Evolutionary conservation across 2,888 invertebrate species (phyloP).

Genomic region (Morpho achilles): DNA sequence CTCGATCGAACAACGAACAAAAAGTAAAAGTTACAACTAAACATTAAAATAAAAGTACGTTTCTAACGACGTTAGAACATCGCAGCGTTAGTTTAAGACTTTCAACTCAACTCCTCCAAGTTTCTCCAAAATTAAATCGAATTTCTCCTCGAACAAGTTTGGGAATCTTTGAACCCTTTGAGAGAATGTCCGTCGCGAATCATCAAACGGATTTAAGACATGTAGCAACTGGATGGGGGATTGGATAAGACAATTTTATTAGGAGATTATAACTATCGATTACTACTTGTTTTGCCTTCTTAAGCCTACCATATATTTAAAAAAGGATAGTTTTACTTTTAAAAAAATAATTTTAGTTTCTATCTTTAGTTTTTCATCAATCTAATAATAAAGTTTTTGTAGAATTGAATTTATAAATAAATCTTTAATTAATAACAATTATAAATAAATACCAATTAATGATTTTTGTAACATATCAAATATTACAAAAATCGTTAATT

Average conservation of each 20-base stretch:
- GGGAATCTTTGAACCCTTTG: constrained; percentile 55
- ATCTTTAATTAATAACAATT: too few species aligned
- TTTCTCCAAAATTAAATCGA: constrained; percentile 54
- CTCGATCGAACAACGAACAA: too few species aligned
- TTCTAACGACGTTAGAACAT: constrained; percentile 6
- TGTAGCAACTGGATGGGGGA: constrained; percentile 7
- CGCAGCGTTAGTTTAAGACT: constrained; percentile 11
- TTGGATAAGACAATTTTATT: constrained; percentile 3
- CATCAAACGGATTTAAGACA: constrained; percentile 43
- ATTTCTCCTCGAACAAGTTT: constrained; percentile 56
- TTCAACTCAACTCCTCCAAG: constrained; percentile 10
- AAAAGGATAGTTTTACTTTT: too few species aligned
- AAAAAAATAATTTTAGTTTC: too few species aligned
- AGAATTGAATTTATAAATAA: too few species aligned
- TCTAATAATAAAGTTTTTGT: too few species aligned
- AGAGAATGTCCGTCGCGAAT: constrained; percentile 34
- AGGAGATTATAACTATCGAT: background rate
- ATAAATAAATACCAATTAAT: too few species aligned
- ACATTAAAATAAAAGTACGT: background rate
- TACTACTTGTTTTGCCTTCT: background rate
- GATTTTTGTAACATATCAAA: too few species aligned
- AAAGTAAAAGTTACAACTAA: too few species aligned
- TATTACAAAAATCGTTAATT: too few species aligned
- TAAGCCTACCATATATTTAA: background rate
- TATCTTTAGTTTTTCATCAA: too few species aligned